phyloP scores from a whole-genome alignment of 1,140 invertebrate genomes.

The Ridgeia piscesae region DNA sequence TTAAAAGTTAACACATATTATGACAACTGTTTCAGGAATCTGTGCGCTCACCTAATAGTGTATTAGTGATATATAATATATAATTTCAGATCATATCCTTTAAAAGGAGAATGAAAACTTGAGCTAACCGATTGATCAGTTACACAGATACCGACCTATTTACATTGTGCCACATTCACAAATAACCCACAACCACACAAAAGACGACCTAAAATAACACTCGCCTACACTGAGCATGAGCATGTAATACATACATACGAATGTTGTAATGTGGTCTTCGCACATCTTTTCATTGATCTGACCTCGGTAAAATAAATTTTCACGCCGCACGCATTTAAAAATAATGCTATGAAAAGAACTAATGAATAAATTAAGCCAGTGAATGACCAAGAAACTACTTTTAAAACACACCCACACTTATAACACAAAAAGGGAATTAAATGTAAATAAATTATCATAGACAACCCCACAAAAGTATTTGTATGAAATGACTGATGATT shows the following conservation, averaged over 20 bases:
- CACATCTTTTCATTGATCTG: background rate
- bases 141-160: background rate
- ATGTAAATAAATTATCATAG: background rate
- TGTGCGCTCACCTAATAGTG: background rate
- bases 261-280: background rate
- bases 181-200: background rate
- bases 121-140: background rate
- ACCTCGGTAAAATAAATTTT: background rate
- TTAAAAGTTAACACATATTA: background rate
- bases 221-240: background rate
- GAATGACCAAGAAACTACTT: background rate
- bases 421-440: background rate
- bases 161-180: background rate
- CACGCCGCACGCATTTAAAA: background rate
- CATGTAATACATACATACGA: background rate
- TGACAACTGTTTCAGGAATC: too few species aligned
- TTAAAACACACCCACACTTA: background rate
- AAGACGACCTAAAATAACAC: background rate
- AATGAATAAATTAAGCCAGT: background rate
- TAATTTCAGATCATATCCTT: background rate
- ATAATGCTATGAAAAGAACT: background rate
- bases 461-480: background rate
- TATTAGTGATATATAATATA: background rate
- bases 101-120: background rate
- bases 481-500: background rate